Base-by-base conservation (phyloP, 2,888 invertebrate species). In the Cryptophagus acutangulus region DNA sequence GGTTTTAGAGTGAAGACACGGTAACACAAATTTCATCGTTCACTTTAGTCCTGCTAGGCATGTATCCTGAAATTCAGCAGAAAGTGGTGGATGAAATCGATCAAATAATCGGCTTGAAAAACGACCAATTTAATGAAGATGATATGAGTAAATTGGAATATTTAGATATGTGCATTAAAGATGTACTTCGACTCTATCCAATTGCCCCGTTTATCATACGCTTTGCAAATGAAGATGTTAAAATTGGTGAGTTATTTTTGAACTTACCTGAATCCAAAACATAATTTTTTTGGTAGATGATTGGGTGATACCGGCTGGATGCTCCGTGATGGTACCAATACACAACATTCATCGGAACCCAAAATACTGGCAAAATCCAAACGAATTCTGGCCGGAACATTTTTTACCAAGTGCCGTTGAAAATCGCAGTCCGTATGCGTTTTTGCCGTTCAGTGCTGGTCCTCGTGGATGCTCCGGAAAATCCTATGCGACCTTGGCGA, bases 141-240 rank as follows among this genome's bases (percentile, higher is more conserved):
- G 58, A 63, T 34, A 36, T 63, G 6, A 17, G 43, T 6, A 53
- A 55, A 47, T 33, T 64, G 15, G 20, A 41, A 9, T 65, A 62
- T 47, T 38, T 62, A 2, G 58, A 58, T 39, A 61, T 59, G 59
- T 63, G 63, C 20, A 46, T 64, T 5, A 65, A 64, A 44, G 65
- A 65, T 30, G 49, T 50, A 1, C 33, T 62, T 14, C 43, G 65
- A 36, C 37, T 65, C 5, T 60, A 61, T 36, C 60, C 65, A 1
- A 59, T 64, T 18, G 63, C 51, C 3, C 63, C 65, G 4, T 52
- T 51, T 31, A 58, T 65, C 33, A 30, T 61, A 25, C 53, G 64
- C 38, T 52, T 53, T 40, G 43, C 47, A 18, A 36, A 42, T 2
- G 59, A 56, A 24, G 59, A 65, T 39, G 52, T 54, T 39, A 12